These are phyloP conservation scores for Anser cygnoides DNA, from an alignment of 2,113 vertebrate species.

Conservation along the genomic window DNA sequence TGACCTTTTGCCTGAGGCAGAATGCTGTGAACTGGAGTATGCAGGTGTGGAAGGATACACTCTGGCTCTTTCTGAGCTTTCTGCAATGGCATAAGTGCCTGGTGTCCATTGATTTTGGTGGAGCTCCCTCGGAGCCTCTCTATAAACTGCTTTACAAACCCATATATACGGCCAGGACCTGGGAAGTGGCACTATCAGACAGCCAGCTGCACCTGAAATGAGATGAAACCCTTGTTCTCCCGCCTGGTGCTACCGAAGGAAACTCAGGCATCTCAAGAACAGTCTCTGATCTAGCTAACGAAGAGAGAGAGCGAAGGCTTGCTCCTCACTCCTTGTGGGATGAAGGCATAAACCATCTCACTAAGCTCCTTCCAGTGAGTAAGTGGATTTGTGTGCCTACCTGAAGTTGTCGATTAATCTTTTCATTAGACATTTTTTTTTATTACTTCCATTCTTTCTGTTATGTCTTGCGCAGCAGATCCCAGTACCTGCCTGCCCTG, in stretches of 20 bases:
- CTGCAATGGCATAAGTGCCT: fast-evolving
- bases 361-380: neutral
- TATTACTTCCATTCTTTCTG: neutral
- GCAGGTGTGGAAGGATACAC: neutral
- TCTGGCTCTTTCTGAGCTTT: neutral
- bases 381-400: neutral
- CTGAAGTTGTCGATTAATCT: neutral
- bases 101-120: neutral
- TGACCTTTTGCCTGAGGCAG: neutral
- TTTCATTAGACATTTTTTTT: neutral
- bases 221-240: neutral
- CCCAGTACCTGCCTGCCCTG: neutral
- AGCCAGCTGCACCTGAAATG: neutral
- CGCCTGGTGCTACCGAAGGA: neutral
- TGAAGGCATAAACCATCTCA: neutral
- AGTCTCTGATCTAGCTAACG: neutral
- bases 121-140: neutral
- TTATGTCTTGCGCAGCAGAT: neutral
- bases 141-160: neutral
- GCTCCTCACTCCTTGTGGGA: fast-evolving
- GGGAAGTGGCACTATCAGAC: neutral
- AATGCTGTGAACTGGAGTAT: neutral
- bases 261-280: neutral
- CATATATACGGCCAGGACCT: neutral
- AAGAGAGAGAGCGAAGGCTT: neutral